Evolutionary conservation across 2,888 invertebrate genomes (phyloP), one percentile per base, ranked within the genome.

Genomic region (Hydroisotoma schaefferi): DNA sequence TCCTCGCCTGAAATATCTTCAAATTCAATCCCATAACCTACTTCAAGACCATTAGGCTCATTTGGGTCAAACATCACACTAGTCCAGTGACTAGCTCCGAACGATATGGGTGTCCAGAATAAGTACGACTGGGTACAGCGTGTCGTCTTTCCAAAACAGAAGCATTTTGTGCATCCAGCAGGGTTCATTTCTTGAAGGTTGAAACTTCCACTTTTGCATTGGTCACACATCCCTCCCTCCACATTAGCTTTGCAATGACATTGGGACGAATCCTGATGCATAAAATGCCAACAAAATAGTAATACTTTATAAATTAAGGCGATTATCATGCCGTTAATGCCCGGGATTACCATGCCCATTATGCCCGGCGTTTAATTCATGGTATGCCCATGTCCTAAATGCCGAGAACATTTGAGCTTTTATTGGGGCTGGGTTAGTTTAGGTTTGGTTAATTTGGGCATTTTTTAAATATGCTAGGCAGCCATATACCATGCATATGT

Each of bases 151-250:
- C 94, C 94, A 76, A 95, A 99, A 76, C 99, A 99, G 84, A 93
- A 97, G 75, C 99, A 99, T 71, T 90, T 88, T 1, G 94, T 93
- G 75, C 98, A 99, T 1, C 98, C 99, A 2, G 87, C 85, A 0
- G 88, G 86, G 76, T 97, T 94, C 57, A 80, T 81, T 1, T 82
- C 82, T 76, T 92, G 88, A 29, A 99, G 80, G 76, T 95, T 88
- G 79, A 93, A 99, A 3, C 90, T 90, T 18, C 94, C 94, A 33
- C 90, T 88, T 67, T 84, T 83, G 76, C 98, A 99, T 1, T 84
- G 80, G 72, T 91, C 87, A 75, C 98, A 99, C 8, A 85, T 84
- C 61, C 83, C 79, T 1, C 90, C 91, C 3, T 84, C 81, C 0
- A 88, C 88, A 70, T 90, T 84, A 37, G 80, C 82, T 79, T 93